Evolutionary conservation across 2,888 invertebrate species (phyloP), one percentile per base, ranked within the genome.

Genomic region (Polietes domitor): DNA sequence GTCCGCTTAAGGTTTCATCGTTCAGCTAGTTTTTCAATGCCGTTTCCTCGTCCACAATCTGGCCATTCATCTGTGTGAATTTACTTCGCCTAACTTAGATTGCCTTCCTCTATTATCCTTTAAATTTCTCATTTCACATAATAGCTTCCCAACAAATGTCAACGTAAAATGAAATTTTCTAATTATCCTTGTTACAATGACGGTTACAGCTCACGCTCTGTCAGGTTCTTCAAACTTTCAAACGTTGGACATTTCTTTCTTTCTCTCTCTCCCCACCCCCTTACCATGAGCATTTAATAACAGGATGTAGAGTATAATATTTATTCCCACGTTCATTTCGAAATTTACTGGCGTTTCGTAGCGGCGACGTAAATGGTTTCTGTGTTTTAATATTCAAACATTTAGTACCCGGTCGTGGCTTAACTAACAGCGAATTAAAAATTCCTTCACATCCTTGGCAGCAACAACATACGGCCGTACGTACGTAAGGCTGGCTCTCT

Each of bases 381-480:
- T 47, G 21, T 47, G 21, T 70, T 61, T 47, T 58, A 55, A 65
- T 78, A 77, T 77, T 77, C 70, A 73, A 77, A 73, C 73, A 80
- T 77, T 83, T 68, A 73, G 68, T 76, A 68, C 47, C 24, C 37
- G 68, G 7, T 21, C 37, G 68, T 68, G 17, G 43, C 77, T 83
- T 63, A 80, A 68, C 75, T 68, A 32, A 71, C 43, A 63, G 26
- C n/a, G 43, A 80, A 80, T 75, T 75, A 75, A 72, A 81, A 84
- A 84, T 84, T 78, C 84, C 84, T 81, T 68, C 72, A 84, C 81
- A 78, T 78, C 84, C 81, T 78, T 61, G 9, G n/a, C n/a, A n/a
- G n/a, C n/a, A n/a, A n/a, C 70, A 37, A 24, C 43, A 1, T 43
- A 10, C 24, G 21, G 17, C 7, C 15, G 28, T 5, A 0, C 65